Base-by-base conservation (phyloP, 2,888 invertebrate genomes). In the Iselma pallidipennis region DNA sequence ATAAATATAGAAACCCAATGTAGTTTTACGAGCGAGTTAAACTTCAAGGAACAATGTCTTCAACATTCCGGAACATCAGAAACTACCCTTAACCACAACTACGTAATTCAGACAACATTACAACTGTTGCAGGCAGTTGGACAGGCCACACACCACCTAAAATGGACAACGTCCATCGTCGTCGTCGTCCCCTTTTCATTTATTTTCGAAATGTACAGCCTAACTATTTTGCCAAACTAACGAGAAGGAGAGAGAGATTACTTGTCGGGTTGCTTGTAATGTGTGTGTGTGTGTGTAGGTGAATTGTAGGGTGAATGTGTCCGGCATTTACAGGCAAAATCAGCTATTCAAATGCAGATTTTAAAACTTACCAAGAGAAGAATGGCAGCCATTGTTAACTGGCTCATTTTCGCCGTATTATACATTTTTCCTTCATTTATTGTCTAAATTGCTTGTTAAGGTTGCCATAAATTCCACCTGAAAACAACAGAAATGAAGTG, bases 31-130 rank as follows among this genome's bases (percentile, higher is more conserved):
- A 45, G 33, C 28, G 19, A 28, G 50, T 33, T 57, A 49, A 61
- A 57, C 49, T 61, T 49, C 49, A 25, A 33, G 26, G 48, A 61
- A 64, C 61, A 64, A 60, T 61, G 64, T 64, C 64, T 61, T 64
- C 49, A 58, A 55, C 57, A 62, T 66, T 63, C 61, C 65, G 26
- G 57, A 63, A 50, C 61, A 53, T 58, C 53, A 55, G 60, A 48
- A 62, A 59, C 55, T 55, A 48, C 50, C 57, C 59, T 54, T 53
- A 63, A 66, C 65, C 65, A 57, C 61, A 65, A 63, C 61, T 59
- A 63, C 56, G 56, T 58, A 55, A 59, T 57, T 28, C 63, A 59
- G 60, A 60, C 65, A 66, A 60, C 48, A 49, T 65, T 61, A 65
- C 61, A 58, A 55, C 57, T 59, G 61, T 65, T 65, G 56, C 49